Percentiles rank a stretch among this genome's conserved stretches.
Conservation (phyloP, 2,888 invertebrate genomes). For the Listrodromus nycthemerus region DNA sequence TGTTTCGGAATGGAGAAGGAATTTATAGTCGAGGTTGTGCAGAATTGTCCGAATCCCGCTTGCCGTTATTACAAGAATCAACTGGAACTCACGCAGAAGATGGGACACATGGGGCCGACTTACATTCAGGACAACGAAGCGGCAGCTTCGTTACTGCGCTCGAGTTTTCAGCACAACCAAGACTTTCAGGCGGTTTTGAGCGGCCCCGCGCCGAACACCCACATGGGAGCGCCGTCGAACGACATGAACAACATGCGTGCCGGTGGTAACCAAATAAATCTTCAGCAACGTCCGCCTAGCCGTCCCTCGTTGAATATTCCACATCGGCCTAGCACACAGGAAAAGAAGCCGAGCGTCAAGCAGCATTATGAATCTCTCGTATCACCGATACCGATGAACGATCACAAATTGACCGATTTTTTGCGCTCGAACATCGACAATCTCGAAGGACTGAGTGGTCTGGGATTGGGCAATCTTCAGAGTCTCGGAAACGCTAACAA, state of each 20-base stretch:
- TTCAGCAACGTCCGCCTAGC: conserved; percentile 82
- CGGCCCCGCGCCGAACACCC: conserved; percentile 77
- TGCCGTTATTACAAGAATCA: conserved; percentile 95
- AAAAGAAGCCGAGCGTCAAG: conserved; percentile 78
- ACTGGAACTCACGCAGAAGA: conserved; percentile 86
- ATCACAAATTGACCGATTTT: conserved; percentile 90
- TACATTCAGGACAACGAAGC: conserved; percentile 82
- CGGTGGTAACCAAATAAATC: conserved; percentile 80
- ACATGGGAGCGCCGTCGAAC: conserved; percentile 77
- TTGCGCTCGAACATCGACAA: conserved; percentile 90
- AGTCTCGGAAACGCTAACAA: conserved; percentile 85
- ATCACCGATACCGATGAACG: conserved; percentile 82
- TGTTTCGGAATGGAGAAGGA: conserved; percentile 96
- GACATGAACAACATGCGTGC: conserved; percentile 79
- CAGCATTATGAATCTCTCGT: conserved; percentile 84
- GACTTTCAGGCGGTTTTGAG: conserved; percentile 80
- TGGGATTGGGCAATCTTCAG: conserved; percentile 79
- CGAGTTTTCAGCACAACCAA: conserved; percentile 80
- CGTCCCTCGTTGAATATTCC: conserved; percentile 83
- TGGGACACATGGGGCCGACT: conserved; percentile 81
- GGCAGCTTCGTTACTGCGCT: conserved; percentile 78
- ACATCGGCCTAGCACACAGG: conserved; percentile 81
- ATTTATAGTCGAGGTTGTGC: conserved; percentile 94
- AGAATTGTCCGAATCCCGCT: conserved; percentile 94
- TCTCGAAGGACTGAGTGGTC: conserved; percentile 87